A percentile compares a stretch with the other conserved stretches of the same genome.
Conservation (phyloP, 2,888 invertebrate species). For the Lissocephala sabroskyi region DNA sequence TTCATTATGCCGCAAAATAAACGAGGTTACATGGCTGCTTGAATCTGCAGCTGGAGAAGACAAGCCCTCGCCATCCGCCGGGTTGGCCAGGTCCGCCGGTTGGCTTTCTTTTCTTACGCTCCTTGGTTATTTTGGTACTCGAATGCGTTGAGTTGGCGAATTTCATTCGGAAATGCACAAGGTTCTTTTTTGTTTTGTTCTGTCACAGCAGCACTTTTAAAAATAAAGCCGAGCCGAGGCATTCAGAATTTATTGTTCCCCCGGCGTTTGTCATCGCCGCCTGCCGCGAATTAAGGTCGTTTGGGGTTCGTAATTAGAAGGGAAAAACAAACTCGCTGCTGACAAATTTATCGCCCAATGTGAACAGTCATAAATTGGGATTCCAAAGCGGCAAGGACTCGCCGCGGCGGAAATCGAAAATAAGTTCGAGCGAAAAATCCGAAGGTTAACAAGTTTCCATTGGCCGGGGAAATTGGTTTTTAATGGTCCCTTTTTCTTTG, state of each 20-base stretch:
- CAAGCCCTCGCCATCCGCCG: slow-evolving; percentile 42
- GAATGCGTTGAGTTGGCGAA: slow-evolving; percentile 53
- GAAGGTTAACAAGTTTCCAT: slow-evolving; percentile 27
- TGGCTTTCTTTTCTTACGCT: slow-evolving; percentile 16
- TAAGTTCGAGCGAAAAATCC: slow-evolving; percentile 44
- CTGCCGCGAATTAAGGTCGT: slow-evolving; percentile 50
- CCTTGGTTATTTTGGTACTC: slow-evolving; percentile 19
- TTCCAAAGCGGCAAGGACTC: slow-evolving; percentile 10
- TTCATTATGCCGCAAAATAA: slow-evolving; percentile 57
- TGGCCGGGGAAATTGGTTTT: slow-evolving; percentile 33
- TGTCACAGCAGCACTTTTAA: slow-evolving; percentile 25
- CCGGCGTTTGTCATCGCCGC: slow-evolving; percentile 8
- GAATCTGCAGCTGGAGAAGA: slow-evolving; percentile 61
- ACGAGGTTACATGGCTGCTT: slow-evolving; percentile 64
- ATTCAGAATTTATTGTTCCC: slow-evolving; percentile 8
- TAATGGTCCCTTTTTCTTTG: no score
- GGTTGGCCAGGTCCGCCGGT: slow-evolving; percentile 30
- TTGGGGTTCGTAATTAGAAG: slow-evolving; percentile 47
- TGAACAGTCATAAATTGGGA: slow-evolving; percentile 14
- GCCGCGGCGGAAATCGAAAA: slow-evolving; percentile 55
- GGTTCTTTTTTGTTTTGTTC: slow-evolving; percentile 16
- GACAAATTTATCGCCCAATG: slow-evolving; percentile 51
- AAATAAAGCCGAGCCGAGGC: slow-evolving; percentile 51
- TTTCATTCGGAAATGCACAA: slow-evolving; percentile 49
- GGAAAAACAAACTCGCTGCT: slow-evolving; percentile 15